phyloP scores from a whole-genome alignment of 2,797 vertebrate genomes.

The Tolypeutes matacus region DNA sequence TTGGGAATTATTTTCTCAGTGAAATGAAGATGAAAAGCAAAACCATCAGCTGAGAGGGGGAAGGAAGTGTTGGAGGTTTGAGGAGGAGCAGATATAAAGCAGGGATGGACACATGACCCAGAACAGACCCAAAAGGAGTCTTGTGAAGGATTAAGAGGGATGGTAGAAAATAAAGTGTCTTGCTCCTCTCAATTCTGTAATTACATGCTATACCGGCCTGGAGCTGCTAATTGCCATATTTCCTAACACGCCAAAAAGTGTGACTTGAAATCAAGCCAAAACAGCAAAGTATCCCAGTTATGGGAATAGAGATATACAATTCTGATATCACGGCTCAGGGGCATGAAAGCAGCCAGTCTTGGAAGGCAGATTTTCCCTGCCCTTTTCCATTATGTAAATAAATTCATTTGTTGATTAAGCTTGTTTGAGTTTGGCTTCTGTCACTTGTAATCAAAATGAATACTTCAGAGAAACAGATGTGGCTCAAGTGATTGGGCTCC shows the following conservation, averaged over 20 bases:
- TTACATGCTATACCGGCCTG: neutral
- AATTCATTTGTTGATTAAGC: neutral
- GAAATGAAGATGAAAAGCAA: neutral
- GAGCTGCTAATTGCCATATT: neutral
- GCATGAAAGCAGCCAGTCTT: neutral
- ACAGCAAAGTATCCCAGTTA: neutral
- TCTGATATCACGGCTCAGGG: neutral
- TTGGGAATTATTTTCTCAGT: neutral
- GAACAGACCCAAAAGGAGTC: neutral
- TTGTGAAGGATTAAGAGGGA: neutral
- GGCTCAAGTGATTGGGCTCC: too few species aligned
- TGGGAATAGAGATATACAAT: neutral
- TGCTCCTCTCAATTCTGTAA: neutral
- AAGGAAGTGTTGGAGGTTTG: neutral
- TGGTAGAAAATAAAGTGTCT: neutral
- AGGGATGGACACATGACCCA: neutral
- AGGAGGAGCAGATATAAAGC: neutral
- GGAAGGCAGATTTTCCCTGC: neutral
- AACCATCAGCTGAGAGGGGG: neutral
- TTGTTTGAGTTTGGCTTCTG: neutral
- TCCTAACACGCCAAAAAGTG: slow-evolving; percentile 15
- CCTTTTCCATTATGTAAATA: neutral
- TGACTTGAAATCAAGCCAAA: slow-evolving; percentile 11
- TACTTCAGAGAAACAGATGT: neutral
- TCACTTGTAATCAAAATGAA: neutral